Evolutionary conservation across 2,888 invertebrate species (phyloP), one percentile per base, ranked within the genome.

Genomic region (Sesamia inferens): DNA sequence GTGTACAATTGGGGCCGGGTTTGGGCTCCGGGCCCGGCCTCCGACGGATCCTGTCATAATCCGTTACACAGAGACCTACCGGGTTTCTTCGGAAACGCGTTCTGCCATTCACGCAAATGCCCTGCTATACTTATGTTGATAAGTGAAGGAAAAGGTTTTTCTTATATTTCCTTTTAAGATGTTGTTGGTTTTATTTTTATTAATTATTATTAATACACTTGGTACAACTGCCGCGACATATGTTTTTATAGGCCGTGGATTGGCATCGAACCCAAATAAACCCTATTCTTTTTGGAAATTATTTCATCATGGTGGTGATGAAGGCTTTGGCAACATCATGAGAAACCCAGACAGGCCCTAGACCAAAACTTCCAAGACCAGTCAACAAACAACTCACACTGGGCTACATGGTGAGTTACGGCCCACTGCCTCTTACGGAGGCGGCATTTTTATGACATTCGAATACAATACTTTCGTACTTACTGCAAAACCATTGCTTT

Each of bases 1-100:
- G 88, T 89, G 86, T 81, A 86, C 82, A 87, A 89, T 89, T 79
- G 84, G 86, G 85, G 85, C 86, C 84, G 82, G 86, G 88, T 86
- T 44, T 62, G 70, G 83, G 59, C 62, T 47, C 19, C 63, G 24
- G 42, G 48, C 59, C 48, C 57, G 79, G 81, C 72, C 14, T 78
- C 74, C 69, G 79, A 68, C 76, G 78, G 81, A 69, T 76, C 83
- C 83, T 71, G 81, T 85, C 87, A 88, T 91, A 90, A 90, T 89
- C 89, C 85, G 86, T 82, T 87, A 85, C 75, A 72, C 81, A 84
- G 81, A 77, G 82, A 82, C 83, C 77, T 75, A 76, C 71, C 62
- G 80, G 76, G 74, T 80, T 80, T 66, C 86, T 84, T 82, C 72
- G 76, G 66, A 84, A 83, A 84, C 79, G 66, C 64, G 71, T 76